phyloP scores from a whole-genome alignment of 2,113 vertebrate species.

The Pedetes capensis region DNA sequence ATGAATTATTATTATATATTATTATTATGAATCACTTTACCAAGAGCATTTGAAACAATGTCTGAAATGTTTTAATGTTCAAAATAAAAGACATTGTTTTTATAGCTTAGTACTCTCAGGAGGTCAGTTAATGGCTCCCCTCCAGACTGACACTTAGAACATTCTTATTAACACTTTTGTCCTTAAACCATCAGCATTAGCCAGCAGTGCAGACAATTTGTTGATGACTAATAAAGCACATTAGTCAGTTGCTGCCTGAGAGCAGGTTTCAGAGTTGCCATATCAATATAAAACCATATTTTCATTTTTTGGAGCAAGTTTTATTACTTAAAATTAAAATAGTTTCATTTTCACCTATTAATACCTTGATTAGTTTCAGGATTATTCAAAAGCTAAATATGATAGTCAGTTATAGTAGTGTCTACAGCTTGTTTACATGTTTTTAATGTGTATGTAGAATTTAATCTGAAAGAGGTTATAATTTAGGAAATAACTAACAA shows the following conservation, averaged over 20 bases:
- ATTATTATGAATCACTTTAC: constrained; percentile 62
- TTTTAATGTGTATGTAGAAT: background rate
- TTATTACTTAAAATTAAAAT: constrained; percentile 16
- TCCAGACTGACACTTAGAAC: constrained; percentile 66
- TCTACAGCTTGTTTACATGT: background rate
- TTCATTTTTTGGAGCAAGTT: background rate
- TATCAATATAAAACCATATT: background rate
- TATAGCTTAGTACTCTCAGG: constrained; percentile 38
- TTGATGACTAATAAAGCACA: constrained; percentile 75
- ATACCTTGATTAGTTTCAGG: background rate
- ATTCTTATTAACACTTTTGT: constrained; percentile 52
- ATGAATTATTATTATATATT: no score
- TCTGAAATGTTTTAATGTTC: constrained; percentile 51
- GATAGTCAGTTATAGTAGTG: background rate
- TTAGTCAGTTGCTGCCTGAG: constrained; percentile 62
- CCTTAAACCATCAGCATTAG: constrained; percentile 60
- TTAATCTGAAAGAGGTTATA: background rate
- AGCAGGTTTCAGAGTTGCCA: constrained; percentile 52
- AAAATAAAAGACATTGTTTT: constrained; percentile 63
- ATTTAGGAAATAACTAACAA: background rate
- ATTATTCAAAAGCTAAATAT: background rate
- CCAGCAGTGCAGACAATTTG: constrained; percentile 76
- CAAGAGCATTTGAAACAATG: constrained; percentile 41
- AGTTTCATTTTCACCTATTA: constrained; percentile 18
- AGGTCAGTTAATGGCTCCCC: constrained; percentile 65